phyloP scores from a whole-genome alignment of 2,797 vertebrate genomes.

The Glossophaga mutica region DNA sequence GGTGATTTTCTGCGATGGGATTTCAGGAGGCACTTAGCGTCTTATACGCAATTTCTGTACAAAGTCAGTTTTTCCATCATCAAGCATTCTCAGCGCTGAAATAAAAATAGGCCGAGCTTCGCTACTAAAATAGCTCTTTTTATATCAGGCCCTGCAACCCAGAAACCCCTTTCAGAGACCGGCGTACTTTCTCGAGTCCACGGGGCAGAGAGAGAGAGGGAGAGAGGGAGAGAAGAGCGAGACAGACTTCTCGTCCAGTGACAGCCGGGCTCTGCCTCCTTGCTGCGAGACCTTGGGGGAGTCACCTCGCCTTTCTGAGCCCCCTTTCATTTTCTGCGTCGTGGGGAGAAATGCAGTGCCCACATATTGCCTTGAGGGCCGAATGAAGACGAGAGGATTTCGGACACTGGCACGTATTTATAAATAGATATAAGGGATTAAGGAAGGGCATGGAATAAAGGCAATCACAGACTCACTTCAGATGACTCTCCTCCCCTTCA shows the following conservation, averaged over 20 bases:
- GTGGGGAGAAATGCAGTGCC: background rate
- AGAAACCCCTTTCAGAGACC: slow-evolving; percentile 24
- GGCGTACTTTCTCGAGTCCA: background rate
- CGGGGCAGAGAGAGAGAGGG: background rate
- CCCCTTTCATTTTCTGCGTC: background rate
- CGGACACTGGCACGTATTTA: background rate
- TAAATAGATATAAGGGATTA: background rate
- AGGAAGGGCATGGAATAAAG: background rate
- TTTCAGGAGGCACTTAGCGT: slow-evolving; percentile 27
- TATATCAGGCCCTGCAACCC: background rate
- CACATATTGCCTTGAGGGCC: background rate
- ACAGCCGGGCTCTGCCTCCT: background rate
- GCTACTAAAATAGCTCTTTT: slow-evolving; percentile 29
- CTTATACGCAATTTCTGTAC: slow-evolving; percentile 47
- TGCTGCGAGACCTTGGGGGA: background rate
- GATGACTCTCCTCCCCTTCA: background rate
- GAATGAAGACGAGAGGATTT: background rate
- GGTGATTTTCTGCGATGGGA: slow-evolving; percentile 44
- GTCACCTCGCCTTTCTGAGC: background rate
- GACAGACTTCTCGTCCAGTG: background rate
- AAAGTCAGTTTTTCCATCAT: slow-evolving; percentile 56
- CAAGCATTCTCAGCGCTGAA: slow-evolving; percentile 49
- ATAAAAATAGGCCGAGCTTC: slow-evolving; percentile 17
- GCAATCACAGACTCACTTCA: background rate
- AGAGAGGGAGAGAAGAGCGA: background rate